Evolutionary conservation across 2,888 invertebrate genomes (phyloP), one percentile per base, ranked within the genome.

Genomic region (Lasioglossum oenotherae): DNA sequence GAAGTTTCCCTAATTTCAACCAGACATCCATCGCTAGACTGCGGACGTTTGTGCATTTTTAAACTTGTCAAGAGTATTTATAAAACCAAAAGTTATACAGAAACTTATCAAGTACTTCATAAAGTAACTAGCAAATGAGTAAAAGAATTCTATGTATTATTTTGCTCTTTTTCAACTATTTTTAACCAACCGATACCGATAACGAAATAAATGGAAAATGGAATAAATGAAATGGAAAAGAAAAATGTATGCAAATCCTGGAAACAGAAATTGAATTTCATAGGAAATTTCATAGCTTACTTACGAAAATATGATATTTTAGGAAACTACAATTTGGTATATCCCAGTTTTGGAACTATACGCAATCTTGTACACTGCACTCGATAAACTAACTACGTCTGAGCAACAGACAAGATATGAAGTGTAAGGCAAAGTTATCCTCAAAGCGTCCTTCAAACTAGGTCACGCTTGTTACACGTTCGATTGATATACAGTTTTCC

Each of bases 381-480:
- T 44, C 60, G 31, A 75, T 85, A 89, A 85, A 84, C 79, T 84
- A 89, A 72, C 78, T 64, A 41, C 53, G 81, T 67, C 79, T 49
- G 76, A 80, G 69, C 44, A 67, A 79, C 64, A 78, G 69, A 76
- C 57, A 78, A 81, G 83, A 87, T 64, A 46, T 72, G 74, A 71
- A 35, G 77, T 81, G 75, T 77, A 79, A 85, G 80, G 82, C 79
- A 49, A 69, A 49, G 31, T 49, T 83, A 74, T 72, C 80, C 60
- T 83, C 90, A 86, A 88, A 90, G 82, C 64, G 76, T 82, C 77
- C 67, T 23, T 1, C n/a, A 87, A 85, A 91, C 81, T 86, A 74
- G 89, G 91, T 89, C 91, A 87, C 78, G 87, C 87, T 91, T 81
- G 91, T 91, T 91, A 91, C 83, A 81, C 84, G 83, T 86, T 83